phyloP scores from a whole-genome alignment of 2,113 vertebrate species.

The Burhinus bistriatus region DNA sequence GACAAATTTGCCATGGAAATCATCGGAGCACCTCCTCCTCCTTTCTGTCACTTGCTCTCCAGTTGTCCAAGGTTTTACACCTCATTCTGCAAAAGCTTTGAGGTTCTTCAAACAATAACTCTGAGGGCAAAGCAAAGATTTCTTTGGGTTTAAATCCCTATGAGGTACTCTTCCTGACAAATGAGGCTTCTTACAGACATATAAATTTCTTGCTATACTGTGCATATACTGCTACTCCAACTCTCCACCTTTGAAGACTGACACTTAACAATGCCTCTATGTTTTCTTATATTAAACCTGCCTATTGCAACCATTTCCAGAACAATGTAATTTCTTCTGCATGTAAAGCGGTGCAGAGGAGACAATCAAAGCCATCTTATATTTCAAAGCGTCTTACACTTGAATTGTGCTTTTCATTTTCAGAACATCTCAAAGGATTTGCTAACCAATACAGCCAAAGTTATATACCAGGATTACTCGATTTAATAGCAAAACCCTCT shows the following conservation, averaged over 20 bases:
- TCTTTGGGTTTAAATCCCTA: not conserved
- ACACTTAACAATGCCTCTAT: not conserved
- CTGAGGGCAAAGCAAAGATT: not conserved
- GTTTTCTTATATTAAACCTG: not conserved
- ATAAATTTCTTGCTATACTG: not conserved
- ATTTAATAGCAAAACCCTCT: not conserved
- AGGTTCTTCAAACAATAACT: not conserved
- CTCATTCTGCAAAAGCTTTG: not conserved
- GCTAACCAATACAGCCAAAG: not conserved
- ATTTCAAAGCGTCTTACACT: not conserved
- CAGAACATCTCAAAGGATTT: not conserved
- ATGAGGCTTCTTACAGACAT: not conserved
- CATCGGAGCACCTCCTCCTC: not conserved
- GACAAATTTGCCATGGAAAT: not conserved
- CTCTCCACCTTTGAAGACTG: not conserved
- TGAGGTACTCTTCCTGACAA: not conserved
- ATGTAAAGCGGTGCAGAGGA: not conserved
- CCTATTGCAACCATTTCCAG: not conserved
- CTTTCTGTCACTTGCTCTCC: not conserved
- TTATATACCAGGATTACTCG: rapidly evolving
- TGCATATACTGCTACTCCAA: not conserved
- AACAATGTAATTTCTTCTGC: not conserved
- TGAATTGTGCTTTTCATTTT: not conserved
- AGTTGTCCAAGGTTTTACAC: not conserved
- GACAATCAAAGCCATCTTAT: not conserved